These are phyloP conservation scores for Festucalex cinctus DNA, from an alignment of 2,113 vertebrate species.

Conservation along the genomic window DNA sequence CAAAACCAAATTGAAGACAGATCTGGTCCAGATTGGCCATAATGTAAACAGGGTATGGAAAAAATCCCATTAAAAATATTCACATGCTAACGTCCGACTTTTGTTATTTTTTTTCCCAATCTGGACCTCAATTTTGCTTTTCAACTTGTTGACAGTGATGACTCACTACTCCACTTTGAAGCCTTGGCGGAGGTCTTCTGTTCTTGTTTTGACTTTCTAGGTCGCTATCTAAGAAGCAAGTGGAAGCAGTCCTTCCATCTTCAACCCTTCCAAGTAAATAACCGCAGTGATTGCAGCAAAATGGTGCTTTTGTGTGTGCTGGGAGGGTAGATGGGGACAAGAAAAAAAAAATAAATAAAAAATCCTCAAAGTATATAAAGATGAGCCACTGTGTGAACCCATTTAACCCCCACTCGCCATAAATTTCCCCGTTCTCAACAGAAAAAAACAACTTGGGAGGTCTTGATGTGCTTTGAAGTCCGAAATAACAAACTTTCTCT, in stretches of 20 bases:
- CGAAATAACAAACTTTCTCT: not conserved
- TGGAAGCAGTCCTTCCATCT: not conserved
- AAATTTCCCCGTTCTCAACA: conserved; percentile 40
- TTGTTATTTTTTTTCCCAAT: not conserved
- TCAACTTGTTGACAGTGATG: too few species aligned
- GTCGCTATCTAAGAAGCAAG: not conserved
- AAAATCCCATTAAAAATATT: not conserved
- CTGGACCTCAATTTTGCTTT: not conserved
- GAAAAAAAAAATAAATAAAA: not conserved
- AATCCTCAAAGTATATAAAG: conserved; percentile 4
- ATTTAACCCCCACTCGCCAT: conserved; percentile 18
- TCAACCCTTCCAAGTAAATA: not conserved
- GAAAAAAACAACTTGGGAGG: not conserved
- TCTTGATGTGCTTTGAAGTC: conserved; percentile 34
- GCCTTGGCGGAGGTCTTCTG: not conserved
- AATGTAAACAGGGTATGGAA: not conserved
- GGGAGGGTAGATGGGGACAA: not conserved
- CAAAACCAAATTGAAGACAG: not conserved
- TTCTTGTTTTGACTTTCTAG: not conserved
- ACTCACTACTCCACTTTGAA: not conserved
- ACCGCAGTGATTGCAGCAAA: conserved; percentile 35
- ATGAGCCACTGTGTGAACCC: conserved; percentile 1
- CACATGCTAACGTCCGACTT: not conserved
- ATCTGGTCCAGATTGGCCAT: not conserved
- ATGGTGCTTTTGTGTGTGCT: conserved; percentile 33